Base-by-base conservation (phyloP, 2,797 vertebrate species). In the Clarias platycephalus region DNA sequence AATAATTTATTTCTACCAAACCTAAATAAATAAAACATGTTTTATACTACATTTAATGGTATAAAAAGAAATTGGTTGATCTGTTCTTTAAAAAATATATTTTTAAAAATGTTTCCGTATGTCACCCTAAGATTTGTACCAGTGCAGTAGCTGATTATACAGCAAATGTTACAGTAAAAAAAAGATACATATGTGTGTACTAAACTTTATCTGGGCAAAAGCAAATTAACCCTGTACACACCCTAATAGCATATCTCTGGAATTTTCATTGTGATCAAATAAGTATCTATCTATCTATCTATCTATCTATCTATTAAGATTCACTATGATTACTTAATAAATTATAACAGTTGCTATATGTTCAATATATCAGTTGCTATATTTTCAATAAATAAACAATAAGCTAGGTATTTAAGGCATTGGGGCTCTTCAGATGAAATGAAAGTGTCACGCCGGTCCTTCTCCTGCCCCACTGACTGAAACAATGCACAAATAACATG, bases 381-480 rank as follows among this genome's bases (percentile, higher is more conserved):
- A 44, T 44, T 44, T 12, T 66, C 4, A 31, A 20, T 20, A 49
- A 28, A n/a, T 62, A 37, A 40, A n/a, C 4, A 76, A 77, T 62
- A 78, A 53, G 16, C 15, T 40, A 66, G 16, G 37, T 49, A 55
- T n/a, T 71, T 22, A 79, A 62, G 20, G 16, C 26, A 76, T 68
- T 66, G 53, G 40, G 10, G 26, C 10, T 53, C 62, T 80, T 66
- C 37, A 75, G 60, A 75, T 66, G 44, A 60, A 40, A 80, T 63
- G 5, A 84, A 60, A 77, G 80, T 31, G 72, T 60, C 64, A 68
- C 24, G 60, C 55, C 81, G 44, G 62, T 85, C 55, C 82, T n/a
- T 40, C 53, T 86, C 44, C n/a, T 71, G 80, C 44, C 80, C 53
- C 63, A 66, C 71, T 62, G 79, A 58, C 70, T 81, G 62, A 67